Evolutionary conservation across 2,888 invertebrate species (phyloP).

Genomic region (Halictus quadricinctus): DNA sequence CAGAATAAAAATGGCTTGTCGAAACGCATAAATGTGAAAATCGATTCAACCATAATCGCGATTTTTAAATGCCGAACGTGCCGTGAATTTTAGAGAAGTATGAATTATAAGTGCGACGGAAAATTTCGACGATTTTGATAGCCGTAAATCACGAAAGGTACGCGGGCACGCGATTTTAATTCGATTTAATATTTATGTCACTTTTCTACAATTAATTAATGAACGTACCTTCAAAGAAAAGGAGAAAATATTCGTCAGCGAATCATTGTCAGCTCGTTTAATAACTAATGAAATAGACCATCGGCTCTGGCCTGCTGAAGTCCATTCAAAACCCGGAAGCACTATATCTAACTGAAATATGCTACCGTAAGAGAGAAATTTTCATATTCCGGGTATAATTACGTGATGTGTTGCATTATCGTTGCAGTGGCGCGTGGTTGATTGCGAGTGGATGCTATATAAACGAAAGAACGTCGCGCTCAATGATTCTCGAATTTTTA

Average conservation of each 20-base stretch:
- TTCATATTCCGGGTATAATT: constrained; percentile 47
- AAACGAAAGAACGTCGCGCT: not conserved
- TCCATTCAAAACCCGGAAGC: constrained; percentile 26
- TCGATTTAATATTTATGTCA: not conserved
- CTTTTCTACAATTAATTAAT: not conserved
- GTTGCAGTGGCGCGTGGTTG: constrained; percentile 19
- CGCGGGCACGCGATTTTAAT: not conserved
- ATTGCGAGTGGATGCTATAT: not conserved
- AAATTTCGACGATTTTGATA: not conserved
- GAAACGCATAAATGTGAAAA: not conserved
- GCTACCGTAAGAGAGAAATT: constrained; percentile 39
- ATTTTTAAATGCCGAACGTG: not conserved
- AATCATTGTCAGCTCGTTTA: not conserved
- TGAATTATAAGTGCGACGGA: not conserved
- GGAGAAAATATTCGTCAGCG: not conserved
- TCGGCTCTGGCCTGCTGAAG: not conserved
- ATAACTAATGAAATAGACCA: constrained; percentile 13
- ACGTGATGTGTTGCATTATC: constrained; percentile 35
- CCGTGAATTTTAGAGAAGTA: not conserved
- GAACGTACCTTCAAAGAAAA: not conserved
- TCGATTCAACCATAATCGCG: not conserved
- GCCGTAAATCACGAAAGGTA: not conserved
- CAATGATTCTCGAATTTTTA: constrained; percentile 17
- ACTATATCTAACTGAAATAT: not conserved
- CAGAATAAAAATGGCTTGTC: not conserved